These are phyloP conservation scores for Cacoxenus indagator DNA, from an alignment of 2,888 invertebrate genomes.

Conservation along the genomic window DNA sequence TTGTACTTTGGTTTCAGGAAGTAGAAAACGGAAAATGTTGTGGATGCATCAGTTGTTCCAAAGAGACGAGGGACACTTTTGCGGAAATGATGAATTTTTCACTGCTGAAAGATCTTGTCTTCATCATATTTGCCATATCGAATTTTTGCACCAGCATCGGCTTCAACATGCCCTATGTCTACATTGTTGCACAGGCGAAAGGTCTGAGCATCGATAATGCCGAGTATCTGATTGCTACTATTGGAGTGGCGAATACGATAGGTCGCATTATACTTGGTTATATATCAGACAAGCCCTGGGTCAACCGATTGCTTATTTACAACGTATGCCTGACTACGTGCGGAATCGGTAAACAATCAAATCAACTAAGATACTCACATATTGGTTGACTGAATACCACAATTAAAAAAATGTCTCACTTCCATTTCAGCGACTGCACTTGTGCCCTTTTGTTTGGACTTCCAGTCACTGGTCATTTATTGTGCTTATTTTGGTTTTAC, in stretches of 20 bases:
- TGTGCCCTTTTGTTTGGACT: constrained; percentile 82
- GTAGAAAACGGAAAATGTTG: constrained; percentile 68
- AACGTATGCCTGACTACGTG: constrained; percentile 89
- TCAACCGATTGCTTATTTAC: constrained; percentile 92
- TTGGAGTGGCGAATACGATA: constrained; percentile 90
- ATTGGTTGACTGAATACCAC: background rate
- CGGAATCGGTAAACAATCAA: constrained; percentile 81
- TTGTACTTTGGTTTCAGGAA: constrained; percentile 44
- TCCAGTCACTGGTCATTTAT: constrained; percentile 82
- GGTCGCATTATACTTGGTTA: constrained; percentile 91
- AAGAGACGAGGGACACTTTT: constrained; percentile 80
- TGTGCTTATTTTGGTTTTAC: constrained; percentile 88
- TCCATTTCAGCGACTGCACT: constrained; percentile 79
- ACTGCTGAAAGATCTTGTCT: constrained; percentile 86
- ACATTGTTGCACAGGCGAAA: constrained; percentile 82
- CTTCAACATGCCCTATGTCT: constrained; percentile 94
- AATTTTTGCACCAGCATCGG: constrained; percentile 92
- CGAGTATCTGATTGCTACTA: constrained; percentile 80
- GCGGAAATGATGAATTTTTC: constrained; percentile 88
- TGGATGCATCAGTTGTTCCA: constrained; percentile 77
- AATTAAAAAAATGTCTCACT: background rate
- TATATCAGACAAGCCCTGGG: constrained; percentile 89
- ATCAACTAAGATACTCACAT: background rate
- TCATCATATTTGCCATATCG: constrained; percentile 90
- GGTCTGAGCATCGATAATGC: constrained; percentile 73